Conservation (phyloP, 2,113 vertebrate species). For the Excalfactoria chinensis region DNA sequence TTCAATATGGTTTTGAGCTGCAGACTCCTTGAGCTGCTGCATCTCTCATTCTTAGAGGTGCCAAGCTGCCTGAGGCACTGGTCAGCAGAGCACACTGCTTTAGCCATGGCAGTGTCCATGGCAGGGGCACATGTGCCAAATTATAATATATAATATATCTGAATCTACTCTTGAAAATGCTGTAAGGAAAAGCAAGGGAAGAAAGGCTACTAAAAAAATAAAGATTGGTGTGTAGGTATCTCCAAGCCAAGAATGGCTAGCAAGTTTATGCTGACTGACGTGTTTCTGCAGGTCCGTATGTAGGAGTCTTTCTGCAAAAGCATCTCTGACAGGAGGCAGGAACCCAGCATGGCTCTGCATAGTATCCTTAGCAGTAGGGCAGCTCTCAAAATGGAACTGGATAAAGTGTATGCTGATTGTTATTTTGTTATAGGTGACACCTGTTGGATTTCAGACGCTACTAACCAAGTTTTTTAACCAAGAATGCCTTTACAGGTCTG, state of each 20-base stretch:
- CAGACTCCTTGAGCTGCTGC: neutral
- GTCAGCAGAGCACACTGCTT: accelerated
- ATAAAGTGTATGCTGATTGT: neutral
- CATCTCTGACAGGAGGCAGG: neutral
- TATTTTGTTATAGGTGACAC: neutral
- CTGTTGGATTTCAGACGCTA: neutral
- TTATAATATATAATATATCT: too few species aligned
- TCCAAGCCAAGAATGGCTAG: neutral
- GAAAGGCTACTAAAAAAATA: neutral
- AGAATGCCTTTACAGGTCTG: neutral
- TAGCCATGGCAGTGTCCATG: neutral
- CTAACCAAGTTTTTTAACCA: neutral
- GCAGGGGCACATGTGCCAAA: neutral
- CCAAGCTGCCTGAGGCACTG: neutral
- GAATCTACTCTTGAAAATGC: neutral
- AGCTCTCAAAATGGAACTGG: neutral
- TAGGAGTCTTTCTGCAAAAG: neutral
- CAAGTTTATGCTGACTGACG: neutral
- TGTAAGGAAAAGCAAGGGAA: neutral
- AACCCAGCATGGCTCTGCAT: neutral
- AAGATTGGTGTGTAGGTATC: neutral
- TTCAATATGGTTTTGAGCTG: neutral
- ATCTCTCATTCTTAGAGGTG: neutral
- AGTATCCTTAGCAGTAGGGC: neutral
- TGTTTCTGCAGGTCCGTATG: neutral